Base-by-base conservation (phyloP, 2,797 vertebrate genomes). In the Molossus alvarezi region DNA sequence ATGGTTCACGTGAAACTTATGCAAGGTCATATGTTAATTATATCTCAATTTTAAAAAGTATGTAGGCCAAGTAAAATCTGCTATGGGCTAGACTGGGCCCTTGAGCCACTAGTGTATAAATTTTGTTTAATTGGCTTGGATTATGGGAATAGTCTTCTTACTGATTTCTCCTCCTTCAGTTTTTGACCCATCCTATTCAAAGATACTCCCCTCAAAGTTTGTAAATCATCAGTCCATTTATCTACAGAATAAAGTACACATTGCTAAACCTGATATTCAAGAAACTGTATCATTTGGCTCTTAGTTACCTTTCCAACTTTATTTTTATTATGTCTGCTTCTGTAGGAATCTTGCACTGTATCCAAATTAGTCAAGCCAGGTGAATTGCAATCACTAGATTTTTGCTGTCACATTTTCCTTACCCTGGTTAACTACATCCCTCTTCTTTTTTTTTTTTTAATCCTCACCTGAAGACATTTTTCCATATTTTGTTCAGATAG, bases 281-380 rank as follows among this genome's bases (percentile, higher is more conserved):
- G 33, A 80, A 41, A 92, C 7, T 2, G 6, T 3, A 58, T 62
- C 37, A 29, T 80, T 96, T 87, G 90, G 21, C 65, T 86, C 14
- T 95, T 82, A 90, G 64, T 79, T 81, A n/a, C 3, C 29, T 88
- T 72, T 69, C 33, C 67, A 33, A 51, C 6, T 90, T 92, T 79
- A 79, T 67, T 91, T 88, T 37, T 18, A 29, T 73, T 62, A 57
- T 6, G 9, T 57, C 9, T 77, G 29, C 57, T 85, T 17, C 25
- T 88, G 21, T 9, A 53, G n/a, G 18, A 67, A 48, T 53, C 25
- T 64, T 85, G 15, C 10, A 55, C 13, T 51, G 9, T 79, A 29
- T 55, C 79, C 12, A 81, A 80, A 69, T 58, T 67, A 21, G 41
- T 77, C 6, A 72, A 73, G 6, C 7, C 15, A n/a, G 33, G 23